Evolutionary conservation across 2,113 vertebrate genomes (phyloP).

Genomic region (Epinephelus lanceolatus): DNA sequence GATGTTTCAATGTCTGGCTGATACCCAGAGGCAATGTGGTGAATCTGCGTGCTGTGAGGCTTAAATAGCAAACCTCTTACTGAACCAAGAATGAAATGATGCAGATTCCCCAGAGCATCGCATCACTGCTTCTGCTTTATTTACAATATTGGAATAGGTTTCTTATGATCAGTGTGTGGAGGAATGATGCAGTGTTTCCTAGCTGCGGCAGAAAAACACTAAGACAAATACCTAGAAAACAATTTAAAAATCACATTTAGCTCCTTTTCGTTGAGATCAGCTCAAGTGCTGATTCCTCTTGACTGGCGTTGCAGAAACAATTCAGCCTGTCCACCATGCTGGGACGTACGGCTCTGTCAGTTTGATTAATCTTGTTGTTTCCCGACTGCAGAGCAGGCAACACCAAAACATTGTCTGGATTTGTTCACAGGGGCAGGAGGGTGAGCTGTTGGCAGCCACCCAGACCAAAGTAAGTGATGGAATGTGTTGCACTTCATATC

Average conservation of each 20-base stretch:
- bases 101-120: background rate
- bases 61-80: conserved; percentile 41
- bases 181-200: conserved; percentile 19
- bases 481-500: conserved; percentile 63
- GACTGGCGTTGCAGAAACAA: conserved; percentile 24
- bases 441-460: conserved; percentile 51
- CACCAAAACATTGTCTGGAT: conserved; percentile 55
- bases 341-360: conserved; percentile 18
- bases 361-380: conserved; percentile 52
- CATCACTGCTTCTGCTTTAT: conserved; percentile 15
- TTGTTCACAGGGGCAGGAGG: conserved; percentile 60
- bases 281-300: conserved; percentile 24
- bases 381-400: conserved; percentile 22
- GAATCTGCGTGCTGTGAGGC: conserved; percentile 24
- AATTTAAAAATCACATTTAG: conserved; percentile 8
- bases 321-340: conserved; percentile 9
- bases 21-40: conserved; percentile 40
- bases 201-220: background rate
- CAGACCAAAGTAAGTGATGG: conserved; percentile 46
- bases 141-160: conserved; percentile 36
- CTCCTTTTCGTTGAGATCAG: conserved; percentile 8
- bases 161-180: conserved; percentile 25
- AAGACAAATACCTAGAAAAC: background rate
- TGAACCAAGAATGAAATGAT: conserved; percentile 40
- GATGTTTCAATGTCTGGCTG: conserved; percentile 32